Base-by-base conservation (phyloP, 1,140 invertebrate species). In the Drosophila nigromelanica region DNA sequence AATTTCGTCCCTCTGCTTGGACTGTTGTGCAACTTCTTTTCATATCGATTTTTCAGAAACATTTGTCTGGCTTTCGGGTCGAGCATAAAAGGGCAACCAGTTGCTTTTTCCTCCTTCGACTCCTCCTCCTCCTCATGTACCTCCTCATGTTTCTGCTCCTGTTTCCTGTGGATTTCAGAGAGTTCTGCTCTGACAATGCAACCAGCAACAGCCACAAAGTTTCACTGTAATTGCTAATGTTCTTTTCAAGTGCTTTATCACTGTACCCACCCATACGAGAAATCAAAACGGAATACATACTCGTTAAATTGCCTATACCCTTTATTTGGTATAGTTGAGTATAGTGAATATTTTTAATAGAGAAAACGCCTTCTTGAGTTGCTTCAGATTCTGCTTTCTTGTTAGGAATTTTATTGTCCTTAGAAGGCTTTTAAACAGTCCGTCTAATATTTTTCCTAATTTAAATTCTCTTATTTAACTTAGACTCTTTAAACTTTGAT, bases 41-140 rank as follows among this genome's bases (percentile, higher is more conserved):
- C 48, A 42, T 82, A 87, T 87, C 78, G 82, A 87, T 87, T 87
- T 87, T 82, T 72, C 42, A 58, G 54, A 43, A 50, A 87, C 82
- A 86, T 76, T 87, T 87, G 78, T 87, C 78, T 89, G 82, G 83
- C 82, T 87, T 82, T 87, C 48, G 67, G 74, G 58, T 78, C 67
- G 58, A 64, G 37, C 58, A 72, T 51, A 73, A 63, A 87, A 67
- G 61, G 61, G 82, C 82, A 78, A 89, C 82, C 74, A 82, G 83
- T 89, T 79, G 83, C 61, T 71, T 64, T 37, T 62, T 14, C 30
- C 11, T 12, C 15, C n/a, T 18, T 12, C 37, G n/a, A 11, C 21
- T 21, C 12, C 15, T 7, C 21, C 24, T 10, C 10, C n/a, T 1
- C 15, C 11, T 48, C 18, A n/a, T 24, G 21, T 4, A 5, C 10